Percentiles rank a stretch among this genome's conserved stretches.
Conservation (phyloP, 2,113 vertebrate species). For the Phrynosoma blainvillii region DNA sequence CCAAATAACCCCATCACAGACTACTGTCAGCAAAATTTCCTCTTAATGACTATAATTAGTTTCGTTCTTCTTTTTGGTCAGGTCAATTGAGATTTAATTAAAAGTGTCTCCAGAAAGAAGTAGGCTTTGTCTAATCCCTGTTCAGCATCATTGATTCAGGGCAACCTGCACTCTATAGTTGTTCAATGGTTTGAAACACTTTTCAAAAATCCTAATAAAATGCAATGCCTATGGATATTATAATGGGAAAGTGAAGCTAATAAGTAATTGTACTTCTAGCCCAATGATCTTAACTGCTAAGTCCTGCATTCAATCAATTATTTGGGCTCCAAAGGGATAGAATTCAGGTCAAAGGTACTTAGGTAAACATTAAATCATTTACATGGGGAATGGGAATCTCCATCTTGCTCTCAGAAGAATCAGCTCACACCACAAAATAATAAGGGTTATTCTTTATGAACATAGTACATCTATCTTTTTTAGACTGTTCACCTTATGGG, state of each 20-base stretch:
- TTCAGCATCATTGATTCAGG: slow-evolving; percentile 59
- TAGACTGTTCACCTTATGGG: neutral
- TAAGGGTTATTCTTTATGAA: neutral
- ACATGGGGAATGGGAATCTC: neutral
- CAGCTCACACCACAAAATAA: neutral
- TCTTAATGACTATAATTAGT: slow-evolving; percentile 54
- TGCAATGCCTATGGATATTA: slow-evolving; percentile 51
- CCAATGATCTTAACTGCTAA: slow-evolving; percentile 57
- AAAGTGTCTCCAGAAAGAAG: slow-evolving; percentile 58
- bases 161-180: slow-evolving; percentile 50
- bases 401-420: neutral
- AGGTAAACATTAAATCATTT: slow-evolving; percentile 10
- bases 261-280: slow-evolving; percentile 44
- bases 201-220: slow-evolving; percentile 54
- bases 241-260: slow-evolving; percentile 60
- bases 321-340: slow-evolving; percentile 21
- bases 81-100: slow-evolving; percentile 67
- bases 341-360: slow-evolving; percentile 35
- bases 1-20: slow-evolving; percentile 7
- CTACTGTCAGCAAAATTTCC: slow-evolving; percentile 36
- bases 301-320: slow-evolving; percentile 48
- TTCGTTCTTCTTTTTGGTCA: slow-evolving; percentile 34
- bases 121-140: slow-evolving; percentile 30
- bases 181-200: slow-evolving; percentile 53
- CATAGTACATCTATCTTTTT: neutral